A percentile compares a stretch with the other conserved stretches of the same genome.
Evolutionary conservation across 2,797 vertebrate genomes (phyloP).

Genomic region (Chaetophractus vellerosus): DNA sequence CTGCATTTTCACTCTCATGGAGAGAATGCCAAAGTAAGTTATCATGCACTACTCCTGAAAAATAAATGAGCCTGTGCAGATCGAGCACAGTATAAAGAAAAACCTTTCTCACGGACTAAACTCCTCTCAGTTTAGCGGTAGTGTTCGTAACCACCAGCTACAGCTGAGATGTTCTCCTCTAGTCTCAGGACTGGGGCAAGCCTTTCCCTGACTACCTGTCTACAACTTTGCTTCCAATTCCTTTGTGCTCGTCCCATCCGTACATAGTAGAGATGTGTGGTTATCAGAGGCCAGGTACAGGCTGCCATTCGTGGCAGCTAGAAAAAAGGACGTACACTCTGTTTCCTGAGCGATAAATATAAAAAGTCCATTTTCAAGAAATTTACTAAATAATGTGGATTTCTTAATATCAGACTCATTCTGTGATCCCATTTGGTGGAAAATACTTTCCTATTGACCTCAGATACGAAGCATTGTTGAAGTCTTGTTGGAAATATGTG

Average conservation of each 20-base stretch:
- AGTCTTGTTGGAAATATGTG: not conserved
- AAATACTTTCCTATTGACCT: not conserved
- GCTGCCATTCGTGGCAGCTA: not conserved
- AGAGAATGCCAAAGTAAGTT: conserved; percentile 77
- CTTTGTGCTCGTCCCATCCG: not conserved
- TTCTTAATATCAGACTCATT: not conserved
- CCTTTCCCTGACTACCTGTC: not conserved
- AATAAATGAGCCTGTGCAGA: conserved; percentile 63
- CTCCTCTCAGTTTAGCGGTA: conserved; percentile 49
- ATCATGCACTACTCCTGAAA: conserved; percentile 62
- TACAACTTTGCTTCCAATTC: not conserved
- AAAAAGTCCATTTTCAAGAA: not conserved
- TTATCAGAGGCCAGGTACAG: not conserved
- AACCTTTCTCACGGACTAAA: conserved; percentile 58
- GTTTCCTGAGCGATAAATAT: conserved; percentile 22
- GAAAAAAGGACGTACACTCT: not conserved
- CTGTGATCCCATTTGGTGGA: not conserved
- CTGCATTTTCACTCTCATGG: conserved; percentile 50
- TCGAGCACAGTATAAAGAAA: conserved; percentile 48
- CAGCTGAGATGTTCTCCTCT: not conserved
- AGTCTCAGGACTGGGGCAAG: not conserved
- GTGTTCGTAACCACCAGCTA: conserved; percentile 21
- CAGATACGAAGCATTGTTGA: not conserved
- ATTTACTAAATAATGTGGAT: not conserved
- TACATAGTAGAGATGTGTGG: not conserved